phyloP scores from a whole-genome alignment of 2,113 vertebrate genomes.

The Nyctereutes procyonoides region DNA sequence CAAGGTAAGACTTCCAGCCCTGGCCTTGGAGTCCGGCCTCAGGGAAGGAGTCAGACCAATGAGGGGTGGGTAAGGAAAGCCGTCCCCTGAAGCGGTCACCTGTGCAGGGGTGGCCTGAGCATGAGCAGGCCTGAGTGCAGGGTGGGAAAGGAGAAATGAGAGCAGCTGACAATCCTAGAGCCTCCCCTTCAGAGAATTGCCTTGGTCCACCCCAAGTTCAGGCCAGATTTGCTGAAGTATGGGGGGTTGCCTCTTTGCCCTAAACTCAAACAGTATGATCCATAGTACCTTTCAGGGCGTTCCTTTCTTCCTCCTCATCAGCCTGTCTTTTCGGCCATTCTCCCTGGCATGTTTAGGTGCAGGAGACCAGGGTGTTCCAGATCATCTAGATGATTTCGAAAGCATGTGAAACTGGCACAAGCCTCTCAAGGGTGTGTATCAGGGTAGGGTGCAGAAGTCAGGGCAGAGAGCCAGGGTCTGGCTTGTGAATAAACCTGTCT shows the following conservation, averaged over 20 bases:
- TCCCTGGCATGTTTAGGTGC: not conserved
- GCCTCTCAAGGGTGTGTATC: conserved; percentile 35
- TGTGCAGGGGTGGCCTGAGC: not conserved
- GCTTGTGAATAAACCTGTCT: not conserved
- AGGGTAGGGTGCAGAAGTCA: not conserved
- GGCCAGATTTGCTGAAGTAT: not conserved
- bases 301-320: not conserved
- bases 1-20: conserved; percentile 80
- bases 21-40: not conserved
- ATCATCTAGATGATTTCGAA: conserved; percentile 7
- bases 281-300: not conserved
- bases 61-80: not conserved
- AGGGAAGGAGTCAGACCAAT: not conserved
- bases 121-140: not conserved
- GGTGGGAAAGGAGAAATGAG: not conserved
- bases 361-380: conserved; percentile 35
- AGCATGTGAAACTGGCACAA: not conserved
- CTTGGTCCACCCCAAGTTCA: not conserved
- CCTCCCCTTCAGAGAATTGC: not conserved
- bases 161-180: not conserved
- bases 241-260: not conserved
- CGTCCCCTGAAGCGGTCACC: too few relatives aligned
- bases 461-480: not conserved
- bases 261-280: not conserved
- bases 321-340: not conserved